Evolutionary conservation across 2,797 vertebrate genomes (phyloP).

Genomic region (Microhierax caerulescens): DNA sequence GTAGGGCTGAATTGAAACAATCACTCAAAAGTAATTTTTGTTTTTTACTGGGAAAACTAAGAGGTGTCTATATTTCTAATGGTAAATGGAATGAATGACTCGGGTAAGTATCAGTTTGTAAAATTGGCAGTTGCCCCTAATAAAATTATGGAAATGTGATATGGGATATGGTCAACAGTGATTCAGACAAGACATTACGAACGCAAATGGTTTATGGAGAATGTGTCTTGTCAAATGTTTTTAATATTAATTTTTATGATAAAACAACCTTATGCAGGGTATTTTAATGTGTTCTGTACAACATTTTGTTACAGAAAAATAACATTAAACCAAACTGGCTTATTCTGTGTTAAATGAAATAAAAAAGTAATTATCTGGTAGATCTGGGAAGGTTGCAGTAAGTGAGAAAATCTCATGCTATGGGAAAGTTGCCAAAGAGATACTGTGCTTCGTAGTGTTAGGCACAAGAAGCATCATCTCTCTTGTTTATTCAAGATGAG

Average conservation of each 20-base stretch:
- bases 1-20: background rate
- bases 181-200: background rate
- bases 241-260: background rate
- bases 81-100: slow-evolving; percentile 7
- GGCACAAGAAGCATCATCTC: background rate
- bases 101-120: background rate
- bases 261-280: background rate
- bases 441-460: background rate
- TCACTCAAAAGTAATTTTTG: background rate
- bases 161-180: background rate
- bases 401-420: background rate
- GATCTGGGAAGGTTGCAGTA: background rate
- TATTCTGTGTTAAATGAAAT: background rate
- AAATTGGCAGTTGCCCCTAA: background rate
- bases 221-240: background rate
- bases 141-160: background rate
- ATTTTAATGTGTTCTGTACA: background rate
- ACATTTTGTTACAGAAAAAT: background rate
- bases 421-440: background rate
- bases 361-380: background rate
- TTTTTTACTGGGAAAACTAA: background rate
- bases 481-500: background rate
- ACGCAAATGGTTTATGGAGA: background rate
- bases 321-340: background rate
- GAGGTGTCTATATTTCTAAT: background rate